Conservation (phyloP, 2,797 vertebrate species). For the Acipenser oxyrinchus region DNA sequence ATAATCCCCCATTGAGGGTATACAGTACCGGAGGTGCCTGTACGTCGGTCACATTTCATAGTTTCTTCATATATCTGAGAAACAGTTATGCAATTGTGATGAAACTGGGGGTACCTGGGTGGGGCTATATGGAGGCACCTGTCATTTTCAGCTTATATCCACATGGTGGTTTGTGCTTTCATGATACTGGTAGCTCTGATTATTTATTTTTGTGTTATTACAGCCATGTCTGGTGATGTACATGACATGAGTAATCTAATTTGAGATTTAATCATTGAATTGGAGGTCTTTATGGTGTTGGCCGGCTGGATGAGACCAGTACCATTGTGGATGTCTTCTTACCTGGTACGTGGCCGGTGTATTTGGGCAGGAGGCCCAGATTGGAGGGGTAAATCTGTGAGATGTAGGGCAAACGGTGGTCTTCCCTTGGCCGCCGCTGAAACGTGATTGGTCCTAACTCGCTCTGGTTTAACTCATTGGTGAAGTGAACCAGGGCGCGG, state of each 20-base stretch:
- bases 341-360: constrained; percentile 71
- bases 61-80: too few relatives aligned
- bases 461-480: constrained; percentile 29
- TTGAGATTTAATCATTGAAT: too few relatives aligned
- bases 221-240: too few relatives aligned
- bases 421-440: constrained; percentile 3
- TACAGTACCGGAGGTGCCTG: too few relatives aligned
- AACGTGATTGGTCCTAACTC: background rate
- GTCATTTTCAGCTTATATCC: too few relatives aligned
- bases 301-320: background rate
- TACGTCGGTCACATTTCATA: too few relatives aligned
- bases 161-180: background rate
- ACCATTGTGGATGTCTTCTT: constrained; percentile 5
- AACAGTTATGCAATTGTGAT: too few relatives aligned
- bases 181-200: background rate
- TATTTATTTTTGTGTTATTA: too few relatives aligned
- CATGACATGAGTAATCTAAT: too few relatives aligned
- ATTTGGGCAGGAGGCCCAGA: constrained; percentile 51
- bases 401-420: constrained; percentile 16
- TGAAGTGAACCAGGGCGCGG: constrained; percentile 53
- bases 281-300: background rate
- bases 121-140: too few relatives aligned
- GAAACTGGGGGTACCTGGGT: too few relatives aligned
- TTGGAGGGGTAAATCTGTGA: constrained; percentile 38
- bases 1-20: background rate